Base-by-base conservation (phyloP, 2,113 vertebrate species). In the Meleagris gallopavo region DNA sequence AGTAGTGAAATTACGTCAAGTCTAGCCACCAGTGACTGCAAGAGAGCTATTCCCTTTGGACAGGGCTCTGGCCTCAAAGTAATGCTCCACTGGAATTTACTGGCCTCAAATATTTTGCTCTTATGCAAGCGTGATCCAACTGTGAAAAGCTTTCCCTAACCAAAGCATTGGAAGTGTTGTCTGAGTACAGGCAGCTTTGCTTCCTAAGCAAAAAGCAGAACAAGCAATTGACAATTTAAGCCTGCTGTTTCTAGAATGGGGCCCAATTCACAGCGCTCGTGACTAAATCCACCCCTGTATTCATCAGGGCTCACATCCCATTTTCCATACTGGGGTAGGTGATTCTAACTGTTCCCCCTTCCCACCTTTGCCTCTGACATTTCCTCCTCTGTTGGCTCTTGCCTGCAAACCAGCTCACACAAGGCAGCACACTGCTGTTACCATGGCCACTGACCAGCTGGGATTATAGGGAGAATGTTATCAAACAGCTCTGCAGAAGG, bases 361-460 rank as follows among this genome's bases (percentile, higher is more conserved):
- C 60, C 74, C 65, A 83, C 84, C 75, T 88, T 86, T 91, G 72
- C 88, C 74, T 82, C 60, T 92, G 89, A 78, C 83, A 69, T 66
- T 66, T 88, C 83, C 41, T 90, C 77, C 45, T 41, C 73, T 38
- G 57, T 66, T 62, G 86, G 80, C 83, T 2, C 27, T 36, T 75
- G 55, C 32, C 4, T 43, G 40, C 20, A 52, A 52, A 70, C 52
- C 64, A 62, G 82, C 77, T 92, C 58, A 27, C 64, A 50, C 64
- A 22, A 73, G 89, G 84, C 89, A 87, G 78, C 66, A 75, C 79
- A 83, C 73, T 46, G 90, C 76, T 83, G 91, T 95, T 94, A 86
- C 91, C 93, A 96, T 95, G 88, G 95, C 91, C 96, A 95, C 86
- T 94, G 93, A 90, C 88, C 88, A 91, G 93, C 60, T 2, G 20